These are phyloP conservation scores for Actias luna DNA, from an alignment of 2,888 invertebrate species.

Conservation along the genomic window DNA sequence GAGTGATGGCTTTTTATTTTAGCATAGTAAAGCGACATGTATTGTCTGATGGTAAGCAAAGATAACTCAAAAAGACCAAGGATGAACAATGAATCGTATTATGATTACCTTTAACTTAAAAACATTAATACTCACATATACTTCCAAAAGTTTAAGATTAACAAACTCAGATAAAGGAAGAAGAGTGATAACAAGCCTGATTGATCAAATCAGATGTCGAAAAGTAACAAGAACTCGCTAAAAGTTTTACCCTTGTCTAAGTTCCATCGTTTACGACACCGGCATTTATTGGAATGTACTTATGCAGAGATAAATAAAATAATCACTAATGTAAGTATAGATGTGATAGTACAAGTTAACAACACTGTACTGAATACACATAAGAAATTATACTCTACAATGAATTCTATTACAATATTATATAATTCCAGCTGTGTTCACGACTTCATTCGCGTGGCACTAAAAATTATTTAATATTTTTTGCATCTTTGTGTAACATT, in stretches of 20 bases:
- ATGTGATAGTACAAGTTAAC: neutral
- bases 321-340: neutral
- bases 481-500: no score
- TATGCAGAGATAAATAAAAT: neutral
- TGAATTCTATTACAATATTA: no score
- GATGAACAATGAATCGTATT: no score
- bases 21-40: no score
- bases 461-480: no score
- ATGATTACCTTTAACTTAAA: neutral
- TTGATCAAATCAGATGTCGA: conserved; percentile 4
- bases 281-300: neutral
- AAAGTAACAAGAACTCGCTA: conserved; percentile 3
- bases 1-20: no score
- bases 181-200: neutral
- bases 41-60: no score
- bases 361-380: neutral
- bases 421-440: no score
- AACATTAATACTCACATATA: neutral
- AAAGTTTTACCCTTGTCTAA: conserved; percentile 1
- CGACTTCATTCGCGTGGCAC: no score
- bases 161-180: neutral
- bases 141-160: neutral
- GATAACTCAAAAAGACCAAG: no score
- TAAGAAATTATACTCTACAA: neutral
- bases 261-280: neutral